Evolutionary conservation across 2,113 vertebrate genomes (phyloP), one percentile per base, ranked within the genome.

Genomic region (Rhinolophus ferrumequinum): DNA sequence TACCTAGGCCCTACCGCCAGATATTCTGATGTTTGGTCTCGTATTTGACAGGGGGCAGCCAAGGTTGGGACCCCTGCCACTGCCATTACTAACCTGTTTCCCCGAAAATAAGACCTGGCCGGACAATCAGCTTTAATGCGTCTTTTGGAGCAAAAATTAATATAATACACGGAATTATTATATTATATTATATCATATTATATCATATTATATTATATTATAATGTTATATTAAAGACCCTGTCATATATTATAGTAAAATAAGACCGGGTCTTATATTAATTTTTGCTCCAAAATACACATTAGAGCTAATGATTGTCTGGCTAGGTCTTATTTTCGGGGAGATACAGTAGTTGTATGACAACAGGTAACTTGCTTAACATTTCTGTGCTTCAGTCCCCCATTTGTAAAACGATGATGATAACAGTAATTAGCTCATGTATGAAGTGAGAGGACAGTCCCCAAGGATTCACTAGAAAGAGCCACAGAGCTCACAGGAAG

Each of bases 1-100:
- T 64, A 33, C 0, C 1, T 28, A 58, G 5, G 1, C 4, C 3
- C 13, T 11, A 15, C 5, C 19, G 73, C 15, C 2, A 41, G 5
- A 41, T 9, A 9, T 80, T 93, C 19, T 56, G 22, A 76, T 64
- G 6, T 12, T 67, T 93, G n/a, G 0, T 62, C 15, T 41, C 11
- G 8, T 9, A 22, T 70, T 87, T 52, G 6, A 60, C 5, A 33
- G 6, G 13, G 38, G 8, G 62, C 6, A 87, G 22, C 19, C 50
- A 47, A 44, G 3, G 3, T 5, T 76, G 28, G 50, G 3, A n/a
- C 11, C 16, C 24, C 3, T 38, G 16, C 8, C 41, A 6, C 13
- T 9, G 21, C 41, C 56, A 16, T 58, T 76, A 77, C 4, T 35
- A 44, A 6, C 41, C 41, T 44, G 41, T 44, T 44, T 44, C 41